A percentile compares a stretch with the other conserved stretches of the same genome.
phyloP scores from a whole-genome alignment of 2,888 invertebrate genomes.

The Drepana falcataria region DNA sequence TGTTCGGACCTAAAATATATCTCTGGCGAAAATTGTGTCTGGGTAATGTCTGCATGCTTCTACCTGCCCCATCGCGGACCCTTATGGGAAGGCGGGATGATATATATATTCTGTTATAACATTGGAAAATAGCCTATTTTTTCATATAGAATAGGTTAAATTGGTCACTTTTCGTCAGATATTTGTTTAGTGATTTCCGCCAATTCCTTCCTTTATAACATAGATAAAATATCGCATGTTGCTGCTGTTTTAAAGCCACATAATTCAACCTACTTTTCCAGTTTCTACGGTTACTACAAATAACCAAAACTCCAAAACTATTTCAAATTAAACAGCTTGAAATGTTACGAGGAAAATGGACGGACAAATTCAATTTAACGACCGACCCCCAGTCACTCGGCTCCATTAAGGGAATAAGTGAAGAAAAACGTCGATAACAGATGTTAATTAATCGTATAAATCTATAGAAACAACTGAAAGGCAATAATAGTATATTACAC shows the following conservation, averaged over 20 bases:
- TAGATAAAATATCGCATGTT: not conserved
- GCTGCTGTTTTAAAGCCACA: not conserved
- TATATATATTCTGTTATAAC: too few relatives aligned
- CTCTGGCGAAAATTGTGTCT: too few relatives aligned
- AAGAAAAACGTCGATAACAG: constrained; percentile 69
- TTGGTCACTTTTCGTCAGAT: too few relatives aligned
- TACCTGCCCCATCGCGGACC: too few relatives aligned
- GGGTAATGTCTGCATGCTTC: too few relatives aligned
- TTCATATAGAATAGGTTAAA: too few relatives aligned
- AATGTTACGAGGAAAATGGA: not conserved
- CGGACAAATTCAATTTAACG: constrained; percentile 40
- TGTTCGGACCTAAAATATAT: too few relatives aligned
- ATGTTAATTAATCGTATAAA: constrained; percentile 71
- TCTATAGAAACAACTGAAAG: constrained; percentile 36
- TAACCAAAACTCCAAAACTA: not conserved
- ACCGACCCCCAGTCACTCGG: constrained; percentile 40
- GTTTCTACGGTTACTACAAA: not conserved
- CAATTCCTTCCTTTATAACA: too few relatives aligned
- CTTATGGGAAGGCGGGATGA: too few relatives aligned
- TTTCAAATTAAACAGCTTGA: not conserved
- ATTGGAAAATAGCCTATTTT: too few relatives aligned
- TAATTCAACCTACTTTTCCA: not conserved
- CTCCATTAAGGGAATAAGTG: constrained; percentile 56
- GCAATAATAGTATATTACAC: constrained; percentile 30
- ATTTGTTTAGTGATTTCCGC: too few relatives aligned